Percentiles rank a stretch among this genome's conserved stretches.
Conservation (phyloP, 1,140 invertebrate genomes). For the Drosophila sturtevanti region DNA sequence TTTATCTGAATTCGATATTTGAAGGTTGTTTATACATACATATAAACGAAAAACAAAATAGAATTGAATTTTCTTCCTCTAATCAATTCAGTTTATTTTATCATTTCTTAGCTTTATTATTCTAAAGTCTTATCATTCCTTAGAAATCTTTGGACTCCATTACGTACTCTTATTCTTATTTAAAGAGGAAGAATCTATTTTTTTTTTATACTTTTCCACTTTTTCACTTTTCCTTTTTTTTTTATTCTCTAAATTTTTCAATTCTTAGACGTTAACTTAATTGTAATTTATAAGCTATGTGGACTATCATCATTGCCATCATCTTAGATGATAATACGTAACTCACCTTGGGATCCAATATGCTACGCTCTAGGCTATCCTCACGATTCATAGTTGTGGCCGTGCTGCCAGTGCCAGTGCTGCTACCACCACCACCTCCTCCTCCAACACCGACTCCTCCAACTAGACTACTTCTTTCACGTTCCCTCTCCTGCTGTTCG, state of each 20-base stretch:
- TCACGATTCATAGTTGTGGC: slow-evolving; percentile 78
- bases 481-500: slow-evolving; percentile 78
- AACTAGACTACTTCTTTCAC: slow-evolving; percentile 56
- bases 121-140: too few relatives aligned
- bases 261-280: slow-evolving; percentile 33
- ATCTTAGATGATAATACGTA: background rate
- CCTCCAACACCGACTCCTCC: slow-evolving; percentile 21
- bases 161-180: too few relatives aligned
- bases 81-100: too few relatives aligned
- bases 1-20: too few relatives aligned
- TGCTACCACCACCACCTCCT: slow-evolving; percentile 46
- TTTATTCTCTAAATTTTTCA: too few relatives aligned
- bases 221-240: background rate
- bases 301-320: background rate
- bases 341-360: slow-evolving; percentile 82
- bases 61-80: too few relatives aligned
- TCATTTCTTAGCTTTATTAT: too few relatives aligned
- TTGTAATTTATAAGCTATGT: slow-evolving; percentile 61
- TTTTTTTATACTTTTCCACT: too few relatives aligned
- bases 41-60: too few relatives aligned
- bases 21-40: too few relatives aligned
- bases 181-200: too few relatives aligned
- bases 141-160: too few relatives aligned
- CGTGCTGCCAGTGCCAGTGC: slow-evolving; percentile 61
- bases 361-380: slow-evolving; percentile 77